These are phyloP conservation scores for Myrmecobius fasciatus DNA, from an alignment of 2,113 vertebrate genomes.

Conservation along the genomic window DNA sequence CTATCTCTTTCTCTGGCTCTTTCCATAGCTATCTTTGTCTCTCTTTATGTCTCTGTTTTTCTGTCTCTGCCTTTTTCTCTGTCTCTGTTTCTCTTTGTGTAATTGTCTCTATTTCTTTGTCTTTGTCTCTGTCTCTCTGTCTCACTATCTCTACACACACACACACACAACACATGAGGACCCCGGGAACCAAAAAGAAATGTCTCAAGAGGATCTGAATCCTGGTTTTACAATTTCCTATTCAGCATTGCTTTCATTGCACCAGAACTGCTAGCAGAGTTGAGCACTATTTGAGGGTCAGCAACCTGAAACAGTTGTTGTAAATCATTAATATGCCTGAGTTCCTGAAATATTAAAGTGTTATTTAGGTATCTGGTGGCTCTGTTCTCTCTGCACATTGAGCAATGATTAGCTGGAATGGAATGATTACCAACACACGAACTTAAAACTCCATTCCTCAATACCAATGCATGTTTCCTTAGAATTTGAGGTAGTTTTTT, in stretches of 20 bases:
- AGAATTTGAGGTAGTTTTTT: neutral
- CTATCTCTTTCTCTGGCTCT: neutral
- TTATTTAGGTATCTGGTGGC: neutral
- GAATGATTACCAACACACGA: neutral
- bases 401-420: neutral
- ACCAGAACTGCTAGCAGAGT: neutral
- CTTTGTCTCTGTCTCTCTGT: too few relatives aligned
- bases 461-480: neutral
- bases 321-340: neutral
- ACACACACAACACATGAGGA: neutral
- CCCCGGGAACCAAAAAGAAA: neutral
- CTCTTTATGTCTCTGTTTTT: too few relatives aligned
- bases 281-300: neutral
- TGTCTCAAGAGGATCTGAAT: neutral
- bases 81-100: too few relatives aligned
- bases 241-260: neutral
- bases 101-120: too few relatives aligned
- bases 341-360: neutral
- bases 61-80: too few relatives aligned
- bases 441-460: neutral
- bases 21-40: too few relatives aligned
- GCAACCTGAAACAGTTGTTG: neutral
- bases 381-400: neutral
- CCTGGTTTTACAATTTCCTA: neutral
- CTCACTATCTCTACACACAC: too few relatives aligned